A percentile compares a stretch with the other conserved stretches of the same genome.
Conservation (phyloP, 2,888 invertebrate genomes). For the Synergus laeviventris region DNA sequence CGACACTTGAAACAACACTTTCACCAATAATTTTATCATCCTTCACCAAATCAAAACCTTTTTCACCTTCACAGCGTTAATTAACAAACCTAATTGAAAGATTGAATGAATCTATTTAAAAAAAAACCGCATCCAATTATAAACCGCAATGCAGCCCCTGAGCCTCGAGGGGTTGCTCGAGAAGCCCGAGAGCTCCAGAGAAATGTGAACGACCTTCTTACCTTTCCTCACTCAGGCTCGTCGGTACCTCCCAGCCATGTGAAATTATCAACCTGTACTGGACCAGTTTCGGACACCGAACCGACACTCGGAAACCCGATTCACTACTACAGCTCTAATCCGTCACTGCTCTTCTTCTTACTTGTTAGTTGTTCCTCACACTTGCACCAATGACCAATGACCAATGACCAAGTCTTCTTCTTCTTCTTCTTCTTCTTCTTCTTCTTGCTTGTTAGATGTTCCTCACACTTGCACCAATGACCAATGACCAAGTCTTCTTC, state of each 20-base stretch:
- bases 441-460: conserved; percentile 3
- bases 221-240: neutral
- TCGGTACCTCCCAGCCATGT: neutral
- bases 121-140: neutral
- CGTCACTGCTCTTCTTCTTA: conserved; percentile 39
- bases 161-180: neutral
- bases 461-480: conserved; percentile 41
- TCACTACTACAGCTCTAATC: conserved; percentile 30
- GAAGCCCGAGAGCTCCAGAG: neutral
- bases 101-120: neutral
- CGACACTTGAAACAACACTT: neutral
- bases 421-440: too few relatives aligned
- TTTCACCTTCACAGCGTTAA: neutral
- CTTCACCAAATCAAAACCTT: neutral
- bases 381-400: conserved; percentile 31
- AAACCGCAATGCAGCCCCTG: neutral
- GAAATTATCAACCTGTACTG: conserved; percentile 7
- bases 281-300: conserved; percentile 23
- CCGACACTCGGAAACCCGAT: neutral
- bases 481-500: neutral
- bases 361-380: conserved; percentile 32
- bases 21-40: neutral
- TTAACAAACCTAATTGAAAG: neutral
- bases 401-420: too few relatives aligned
- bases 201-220: conserved; percentile 16